Base-by-base conservation (phyloP, 2,113 vertebrate genomes). In the Vombatus ursinus region DNA sequence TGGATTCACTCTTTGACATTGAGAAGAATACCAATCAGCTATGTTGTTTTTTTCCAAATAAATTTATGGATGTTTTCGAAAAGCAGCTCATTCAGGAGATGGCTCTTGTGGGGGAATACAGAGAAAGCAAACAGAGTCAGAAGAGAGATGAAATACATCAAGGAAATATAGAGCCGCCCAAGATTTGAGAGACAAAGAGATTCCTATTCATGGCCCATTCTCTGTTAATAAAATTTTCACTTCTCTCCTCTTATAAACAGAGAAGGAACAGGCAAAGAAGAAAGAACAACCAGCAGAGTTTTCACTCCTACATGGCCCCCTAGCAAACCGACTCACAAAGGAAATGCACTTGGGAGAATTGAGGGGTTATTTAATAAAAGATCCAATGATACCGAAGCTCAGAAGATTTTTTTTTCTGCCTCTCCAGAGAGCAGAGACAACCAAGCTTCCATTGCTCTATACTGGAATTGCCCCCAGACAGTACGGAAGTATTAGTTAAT, bases 341-440 rank as follows among this genome's bases (percentile, higher is more conserved):
- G 52, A 94, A 95, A 95, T 95, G 37, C 12, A 94, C 91, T 92
- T 95, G 91, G 95, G 89, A 52, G 91, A 94, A 95, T 94, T 94
- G 89, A n/a, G 47, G 44, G 52, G 0, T 47, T 92, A 94, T 93
- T 84, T 95, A 96, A 96, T 95, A 94, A 96, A 96, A 95, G 91
- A 95, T 96, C 61, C 92, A 93, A 52, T 77, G 91, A 77, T 54
- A 2, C 8, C 50, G 68, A 22, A n/a, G 91, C n/a, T 92, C 93
- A 90, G 54, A 96, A 93, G 47, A 49, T 44, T 44, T 9, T 90
- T 90, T 94, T 89, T 91, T 44, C n/a, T 44, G 22, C 91, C 19
- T 90, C 49, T 61, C 52, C 92, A 92, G 90, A 91, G 9, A 93
- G 54, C n/a, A 93, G 93, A 91, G 26, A 37, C 1, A 94, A 95